Evolutionary conservation across 2,113 vertebrate species (phyloP).

Genomic region (Leuciscus idus): DNA sequence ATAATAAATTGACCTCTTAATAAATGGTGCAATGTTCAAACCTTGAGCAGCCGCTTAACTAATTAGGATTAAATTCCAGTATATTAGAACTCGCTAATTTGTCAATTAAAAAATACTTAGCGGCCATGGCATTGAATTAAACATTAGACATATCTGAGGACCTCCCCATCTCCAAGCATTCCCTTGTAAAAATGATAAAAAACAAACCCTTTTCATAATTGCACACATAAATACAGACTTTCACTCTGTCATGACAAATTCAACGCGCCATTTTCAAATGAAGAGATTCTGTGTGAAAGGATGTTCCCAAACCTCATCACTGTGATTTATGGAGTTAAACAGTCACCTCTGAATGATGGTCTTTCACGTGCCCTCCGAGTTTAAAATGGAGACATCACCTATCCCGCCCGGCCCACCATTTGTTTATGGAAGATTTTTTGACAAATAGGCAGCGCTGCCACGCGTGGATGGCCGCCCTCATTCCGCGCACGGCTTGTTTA

Average conservation of each 20-base stretch:
- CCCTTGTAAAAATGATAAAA: background rate
- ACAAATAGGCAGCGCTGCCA: conserved; percentile 93
- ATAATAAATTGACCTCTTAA: conserved; percentile 71
- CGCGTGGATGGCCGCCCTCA: conserved; percentile 90
- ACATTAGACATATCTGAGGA: conserved; percentile 30
- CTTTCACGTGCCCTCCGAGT: conserved; percentile 11
- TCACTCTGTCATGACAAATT: background rate
- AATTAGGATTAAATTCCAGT: conserved; percentile 54
- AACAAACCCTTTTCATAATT: background rate
- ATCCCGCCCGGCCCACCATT: conserved; percentile 85
- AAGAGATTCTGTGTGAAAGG: background rate
- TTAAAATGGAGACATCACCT: conserved; percentile 96
- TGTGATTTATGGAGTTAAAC: conserved; percentile 36
- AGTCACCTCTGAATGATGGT: conserved; percentile 25
- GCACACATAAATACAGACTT: background rate
- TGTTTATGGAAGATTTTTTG: conserved; percentile 89
- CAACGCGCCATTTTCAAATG: background rate
- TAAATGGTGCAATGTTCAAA: conserved; percentile 55
- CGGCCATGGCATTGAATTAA: conserved; percentile 38
- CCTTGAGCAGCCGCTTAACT: conserved; percentile 53
- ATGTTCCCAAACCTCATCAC: conserved; percentile 11
- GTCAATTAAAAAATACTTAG: conserved; percentile 56
- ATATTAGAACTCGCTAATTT: conserved; percentile 56
- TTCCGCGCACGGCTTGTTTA: conserved; percentile 98
- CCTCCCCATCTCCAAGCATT: background rate